Percentiles rank a stretch among this genome's conserved stretches.
Conservation (phyloP, 1,140 invertebrate species). For the Musca domestica region DNA sequence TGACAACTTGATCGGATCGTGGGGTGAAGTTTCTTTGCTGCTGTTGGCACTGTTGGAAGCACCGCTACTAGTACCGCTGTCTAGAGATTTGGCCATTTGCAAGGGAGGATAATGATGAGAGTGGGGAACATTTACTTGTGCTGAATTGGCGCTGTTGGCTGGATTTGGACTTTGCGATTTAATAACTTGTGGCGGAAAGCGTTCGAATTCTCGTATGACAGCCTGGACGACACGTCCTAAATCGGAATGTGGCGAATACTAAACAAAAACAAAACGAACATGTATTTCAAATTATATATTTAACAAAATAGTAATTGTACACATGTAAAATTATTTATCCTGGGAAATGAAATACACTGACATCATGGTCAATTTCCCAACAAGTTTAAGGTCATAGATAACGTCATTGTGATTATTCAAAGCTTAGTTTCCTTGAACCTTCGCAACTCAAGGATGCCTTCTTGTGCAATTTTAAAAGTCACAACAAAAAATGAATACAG, state of each 20-base stretch:
- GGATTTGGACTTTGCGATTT: slow-evolving; percentile 22
- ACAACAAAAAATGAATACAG: background rate
- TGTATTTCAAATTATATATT: background rate
- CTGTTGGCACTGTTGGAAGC: slow-evolving; percentile 10
- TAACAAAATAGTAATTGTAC: slow-evolving; percentile 1
- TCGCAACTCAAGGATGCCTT: background rate
- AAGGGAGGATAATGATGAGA: slow-evolving; percentile 8
- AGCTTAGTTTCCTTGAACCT: slow-evolving; percentile 1
- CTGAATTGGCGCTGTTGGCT: slow-evolving; percentile 37
- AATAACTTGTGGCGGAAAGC: slow-evolving; percentile 59
- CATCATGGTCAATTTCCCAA: background rate
- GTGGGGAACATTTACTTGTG: background rate
- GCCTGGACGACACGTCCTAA: slow-evolving; percentile 75
- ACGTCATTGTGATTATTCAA: background rate
- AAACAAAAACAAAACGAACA: background rate
- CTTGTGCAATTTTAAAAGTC: background rate
- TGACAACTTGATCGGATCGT: slow-evolving; percentile 4
- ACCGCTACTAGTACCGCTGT: slow-evolving; percentile 23
- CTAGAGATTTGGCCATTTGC: slow-evolving; percentile 23
- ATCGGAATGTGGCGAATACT: slow-evolving; percentile 74
- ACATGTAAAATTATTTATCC: background rate
- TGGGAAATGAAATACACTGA: background rate
- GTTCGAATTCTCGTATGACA: slow-evolving; percentile 73
- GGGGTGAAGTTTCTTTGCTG: slow-evolving; percentile 29
- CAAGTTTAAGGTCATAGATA: slow-evolving; percentile 6